Evolutionary conservation across 2,113 vertebrate species (phyloP), one percentile per base, ranked within the genome.

Genomic region (Hippocampus comes): DNA sequence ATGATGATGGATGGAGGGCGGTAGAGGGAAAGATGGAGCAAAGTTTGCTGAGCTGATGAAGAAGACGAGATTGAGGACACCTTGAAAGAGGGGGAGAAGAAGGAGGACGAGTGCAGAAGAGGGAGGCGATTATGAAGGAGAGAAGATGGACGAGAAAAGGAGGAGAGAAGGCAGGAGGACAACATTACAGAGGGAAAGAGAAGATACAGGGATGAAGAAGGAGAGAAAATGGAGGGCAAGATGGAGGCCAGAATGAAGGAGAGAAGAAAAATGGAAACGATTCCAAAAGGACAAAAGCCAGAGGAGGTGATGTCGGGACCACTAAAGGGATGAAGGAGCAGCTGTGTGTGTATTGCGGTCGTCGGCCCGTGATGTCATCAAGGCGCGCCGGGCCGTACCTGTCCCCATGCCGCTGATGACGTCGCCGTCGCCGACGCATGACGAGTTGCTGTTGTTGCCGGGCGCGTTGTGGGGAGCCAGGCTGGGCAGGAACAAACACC

Each of bases 401-500:
- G 91, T 91, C 43, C 97, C 97, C 77, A 98, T 95, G 43, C 97
- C 97, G 2, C 97, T 99, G 83, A 97, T 93, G 69, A 99, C 97
- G 0, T 96, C 94, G 7, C 95, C 95, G 0, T 99, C 97, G 0
- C 84, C 93, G 65, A 97, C 94, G 4, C 95, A 94, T 7, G 96
- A 96, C 27, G 94, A 88, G 59, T 94, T 95, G 20, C 94, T 90
- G 73, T 95, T 96, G 81, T 93, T 97, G 75, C 93, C 94, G 27
- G 95, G 94, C 1, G 94, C 95, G 10, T 99, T 99, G 79, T 98
- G 97, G 38, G 97, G 97, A 55, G 97, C 97, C 90, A 99, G 87
- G 76, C 97, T 99, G 74, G 97, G 97, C 82, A 99, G 91, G 82
- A 99, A 99, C 75, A 99, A 89, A 81, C 97, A 99, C 70, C 97